Evolutionary conservation across 2,797 vertebrate genomes (phyloP).

Genomic region (Salmo trutta): DNA sequence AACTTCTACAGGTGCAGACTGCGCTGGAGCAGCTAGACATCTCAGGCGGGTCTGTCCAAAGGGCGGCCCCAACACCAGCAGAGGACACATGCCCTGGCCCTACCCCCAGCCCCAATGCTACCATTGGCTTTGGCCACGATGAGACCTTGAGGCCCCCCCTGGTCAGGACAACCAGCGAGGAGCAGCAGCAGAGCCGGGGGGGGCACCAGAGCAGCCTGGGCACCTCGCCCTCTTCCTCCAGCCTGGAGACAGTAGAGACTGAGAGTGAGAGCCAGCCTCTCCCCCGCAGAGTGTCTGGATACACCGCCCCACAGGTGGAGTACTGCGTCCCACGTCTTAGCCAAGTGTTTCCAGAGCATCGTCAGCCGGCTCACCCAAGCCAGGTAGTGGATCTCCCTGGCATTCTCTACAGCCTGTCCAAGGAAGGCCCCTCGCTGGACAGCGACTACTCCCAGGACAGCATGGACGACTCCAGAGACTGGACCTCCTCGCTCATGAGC

Average conservation of each 20-base stretch:
- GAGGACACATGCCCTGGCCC: constrained; percentile 8
- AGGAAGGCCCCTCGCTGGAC: constrained; percentile 75
- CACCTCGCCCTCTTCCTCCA: constrained; percentile 66
- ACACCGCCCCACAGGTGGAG: constrained; percentile 71
- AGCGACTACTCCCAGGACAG: constrained; percentile 73
- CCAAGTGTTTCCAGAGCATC: constrained; percentile 57
- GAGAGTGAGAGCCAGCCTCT: constrained; percentile 28
- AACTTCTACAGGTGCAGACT: constrained; percentile 94
- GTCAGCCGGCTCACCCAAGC: constrained; percentile 36
- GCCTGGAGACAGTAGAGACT: constrained; percentile 66
- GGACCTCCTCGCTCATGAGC: constrained; percentile 94
- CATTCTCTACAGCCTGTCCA: constrained; percentile 76
- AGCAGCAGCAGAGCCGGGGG: constrained; percentile 28
- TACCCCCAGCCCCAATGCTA: constrained; percentile 21
- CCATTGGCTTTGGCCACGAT: constrained; percentile 20
- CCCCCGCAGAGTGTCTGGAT: constrained; percentile 70
- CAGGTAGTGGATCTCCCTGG: constrained; percentile 68
- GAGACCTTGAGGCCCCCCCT: constrained; percentile 35
- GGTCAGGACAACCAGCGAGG: constrained; percentile 21
- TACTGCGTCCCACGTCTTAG: constrained; percentile 69
- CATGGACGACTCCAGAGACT: constrained; percentile 83
- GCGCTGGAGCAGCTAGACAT: constrained; percentile 89
- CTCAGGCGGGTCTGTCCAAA: constrained; percentile 74
- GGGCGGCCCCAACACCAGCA: constrained; percentile 22
- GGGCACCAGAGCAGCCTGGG: constrained; percentile 64